Base-by-base conservation (phyloP, 1,140 invertebrate species). In the Telenomus remus region DNA sequence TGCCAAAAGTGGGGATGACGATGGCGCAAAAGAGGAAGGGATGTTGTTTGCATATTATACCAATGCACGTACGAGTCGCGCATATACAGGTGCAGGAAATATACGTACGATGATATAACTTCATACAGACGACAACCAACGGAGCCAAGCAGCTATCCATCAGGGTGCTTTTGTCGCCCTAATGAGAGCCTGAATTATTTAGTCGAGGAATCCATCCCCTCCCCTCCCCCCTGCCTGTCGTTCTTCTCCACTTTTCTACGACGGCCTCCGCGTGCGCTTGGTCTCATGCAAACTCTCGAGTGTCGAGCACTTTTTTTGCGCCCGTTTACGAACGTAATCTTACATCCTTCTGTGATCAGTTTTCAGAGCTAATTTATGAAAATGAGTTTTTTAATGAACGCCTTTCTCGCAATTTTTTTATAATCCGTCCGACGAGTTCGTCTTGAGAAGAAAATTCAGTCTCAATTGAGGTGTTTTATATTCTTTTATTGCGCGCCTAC, bases 151-250 rank as follows among this genome's bases (percentile, higher is more conserved):
- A 85, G 85, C 87, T 86, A 88, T 88, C 86, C 87, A 87, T 88
- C 87, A 87, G 86, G 84, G 84, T 87, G 87, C 86, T 89, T 88
- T 89, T 89, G 87, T 89, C 86, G 85, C 86, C 85, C 87, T 89
- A 89, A 89, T 89, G 88, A 89, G 87, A 87, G 82, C 79, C 69
- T 89, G 86, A 88, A 89, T 89, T 88, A 89, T 89, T 89, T 86
- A 89, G 78, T 78, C 76, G 80, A 75, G 80, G 80, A 82, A 83
- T 74, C 73, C 76, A 74, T 55, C 68, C 68, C 47, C 39, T 33
- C 44, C 15, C 39, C 16, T 12, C 33, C 14, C 34, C 34, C 43
- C 43, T 12, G n/a, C 43, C 8, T 39, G 14, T 15, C 43, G 47
- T 68, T 68, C 63, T 72, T 79, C 70, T 77, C 43, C 78, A 57